Evolutionary conservation across 2,888 invertebrate genomes (phyloP).

Genomic region (Lasioglossum calceatum): DNA sequence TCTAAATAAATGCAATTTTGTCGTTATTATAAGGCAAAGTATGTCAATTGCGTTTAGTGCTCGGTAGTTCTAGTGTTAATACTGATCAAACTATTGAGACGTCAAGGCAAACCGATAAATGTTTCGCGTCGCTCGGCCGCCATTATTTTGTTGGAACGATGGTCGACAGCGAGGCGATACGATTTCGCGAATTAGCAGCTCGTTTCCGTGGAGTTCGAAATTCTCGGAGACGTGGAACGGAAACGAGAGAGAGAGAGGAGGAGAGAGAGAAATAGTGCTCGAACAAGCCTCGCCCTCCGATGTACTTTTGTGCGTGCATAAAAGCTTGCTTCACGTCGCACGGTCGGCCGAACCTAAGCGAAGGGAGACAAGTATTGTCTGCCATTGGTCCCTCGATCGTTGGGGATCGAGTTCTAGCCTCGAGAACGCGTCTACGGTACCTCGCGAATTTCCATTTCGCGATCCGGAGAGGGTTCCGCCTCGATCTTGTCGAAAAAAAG

Average conservation of each 20-base stretch:
- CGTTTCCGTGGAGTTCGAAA: neutral
- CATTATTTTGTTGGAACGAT: neutral
- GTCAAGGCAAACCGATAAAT: too few relatives aligned
- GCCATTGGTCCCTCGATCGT: neutral
- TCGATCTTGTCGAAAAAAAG: neutral
- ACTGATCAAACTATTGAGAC: too few relatives aligned
- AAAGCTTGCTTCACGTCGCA: conserved; percentile 51
- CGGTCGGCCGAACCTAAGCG: conserved; percentile 8
- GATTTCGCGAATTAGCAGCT: neutral
- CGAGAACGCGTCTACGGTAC: neutral
- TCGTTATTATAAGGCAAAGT: too few relatives aligned
- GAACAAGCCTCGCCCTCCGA: conserved; percentile 61
- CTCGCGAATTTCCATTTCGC: conserved; percentile 4
- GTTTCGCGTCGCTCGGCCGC: too few relatives aligned
- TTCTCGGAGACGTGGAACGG: neutral
- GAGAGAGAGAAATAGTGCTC: conserved; percentile 20
- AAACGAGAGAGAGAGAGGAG: neutral
- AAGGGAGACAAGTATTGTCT: conserved; percentile 8
- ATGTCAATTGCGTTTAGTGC: too few relatives aligned
- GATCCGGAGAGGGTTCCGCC: neutral
- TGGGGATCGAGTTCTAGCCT: neutral
- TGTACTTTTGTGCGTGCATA: conserved; percentile 52
- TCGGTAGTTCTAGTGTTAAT: too few relatives aligned
- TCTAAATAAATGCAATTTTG: too few relatives aligned
- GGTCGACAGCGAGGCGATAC: neutral